Conservation (phyloP, 2,113 vertebrate species). For the Solea solea region DNA sequence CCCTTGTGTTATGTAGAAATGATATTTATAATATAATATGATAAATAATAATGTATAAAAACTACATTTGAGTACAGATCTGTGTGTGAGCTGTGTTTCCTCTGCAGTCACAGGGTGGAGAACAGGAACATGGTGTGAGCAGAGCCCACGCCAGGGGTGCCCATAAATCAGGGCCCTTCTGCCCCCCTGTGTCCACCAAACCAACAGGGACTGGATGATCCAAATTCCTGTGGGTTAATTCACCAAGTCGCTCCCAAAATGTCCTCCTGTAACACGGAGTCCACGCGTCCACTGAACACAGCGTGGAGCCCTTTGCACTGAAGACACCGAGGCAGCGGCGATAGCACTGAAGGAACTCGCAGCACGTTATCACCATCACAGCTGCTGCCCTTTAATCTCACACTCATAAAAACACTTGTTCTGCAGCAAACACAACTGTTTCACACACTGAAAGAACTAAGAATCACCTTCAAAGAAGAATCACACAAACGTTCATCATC, state of each 20-base stretch:
- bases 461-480: not conserved
- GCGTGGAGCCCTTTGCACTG: constrained; percentile 74
- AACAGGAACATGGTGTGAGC: constrained; percentile 78
- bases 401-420: constrained; percentile 68
- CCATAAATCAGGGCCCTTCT: constrained; percentile 82
- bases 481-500: not conserved
- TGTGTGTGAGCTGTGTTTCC: constrained; percentile 37
- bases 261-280: constrained; percentile 57
- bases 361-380: constrained; percentile 30
- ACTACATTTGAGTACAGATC: not conserved
- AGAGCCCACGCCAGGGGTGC: constrained; percentile 74
- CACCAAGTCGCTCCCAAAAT: constrained; percentile 76
- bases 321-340: constrained; percentile 53
- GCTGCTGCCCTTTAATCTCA: constrained; percentile 61
- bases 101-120: constrained; percentile 59
- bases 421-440: constrained; percentile 20
- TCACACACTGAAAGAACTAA: not conserved
- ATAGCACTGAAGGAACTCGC: constrained; percentile 55
- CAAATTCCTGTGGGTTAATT: constrained; percentile 84
- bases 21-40: not conserved
- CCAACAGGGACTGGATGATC: constrained; percentile 77
- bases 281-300: constrained; percentile 35
- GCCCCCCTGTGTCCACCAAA: constrained; percentile 73
- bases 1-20: too few relatives aligned
- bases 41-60: not conserved